These are phyloP conservation scores for Buphagus erythrorhynchus DNA, from an alignment of 2,797 vertebrate genomes.

Conservation along the genomic window DNA sequence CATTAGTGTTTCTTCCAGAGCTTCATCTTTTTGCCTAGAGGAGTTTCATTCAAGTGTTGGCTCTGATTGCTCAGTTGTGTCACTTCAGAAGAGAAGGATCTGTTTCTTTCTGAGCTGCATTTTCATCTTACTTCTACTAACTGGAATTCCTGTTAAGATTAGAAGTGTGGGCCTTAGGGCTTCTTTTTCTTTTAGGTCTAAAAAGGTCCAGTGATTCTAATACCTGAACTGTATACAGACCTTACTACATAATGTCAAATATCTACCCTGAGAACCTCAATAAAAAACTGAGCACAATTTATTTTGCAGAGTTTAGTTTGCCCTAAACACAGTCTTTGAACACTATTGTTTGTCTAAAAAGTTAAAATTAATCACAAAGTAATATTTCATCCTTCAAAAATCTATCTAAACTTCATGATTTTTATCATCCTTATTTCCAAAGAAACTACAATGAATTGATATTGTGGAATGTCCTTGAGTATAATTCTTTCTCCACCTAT, in stretches of 20 bases:
- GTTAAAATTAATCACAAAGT: neutral
- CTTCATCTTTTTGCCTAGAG: neutral
- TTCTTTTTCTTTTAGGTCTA: neutral
- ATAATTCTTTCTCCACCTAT: neutral
- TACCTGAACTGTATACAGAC: neutral
- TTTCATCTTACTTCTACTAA: neutral
- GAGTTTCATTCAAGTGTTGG: neutral
- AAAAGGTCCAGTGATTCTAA: neutral
- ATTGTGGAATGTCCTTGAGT: neutral
- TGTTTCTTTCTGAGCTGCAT: neutral
- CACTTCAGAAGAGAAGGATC: neutral
- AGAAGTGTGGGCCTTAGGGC: neutral
- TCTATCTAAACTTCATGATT: neutral
- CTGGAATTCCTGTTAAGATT: neutral
- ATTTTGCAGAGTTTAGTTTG: neutral
- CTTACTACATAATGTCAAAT: neutral
- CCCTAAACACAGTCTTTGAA: neutral
- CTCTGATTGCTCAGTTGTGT: neutral
- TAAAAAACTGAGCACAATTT: neutral
- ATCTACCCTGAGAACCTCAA: neutral
- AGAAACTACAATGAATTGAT: neutral
- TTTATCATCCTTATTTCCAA: neutral
- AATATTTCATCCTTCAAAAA: neutral
- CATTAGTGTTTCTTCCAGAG: neutral
- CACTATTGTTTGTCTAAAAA: neutral